phyloP scores from a whole-genome alignment of 2,113 vertebrate species.

The Pantherophis guttatus region DNA sequence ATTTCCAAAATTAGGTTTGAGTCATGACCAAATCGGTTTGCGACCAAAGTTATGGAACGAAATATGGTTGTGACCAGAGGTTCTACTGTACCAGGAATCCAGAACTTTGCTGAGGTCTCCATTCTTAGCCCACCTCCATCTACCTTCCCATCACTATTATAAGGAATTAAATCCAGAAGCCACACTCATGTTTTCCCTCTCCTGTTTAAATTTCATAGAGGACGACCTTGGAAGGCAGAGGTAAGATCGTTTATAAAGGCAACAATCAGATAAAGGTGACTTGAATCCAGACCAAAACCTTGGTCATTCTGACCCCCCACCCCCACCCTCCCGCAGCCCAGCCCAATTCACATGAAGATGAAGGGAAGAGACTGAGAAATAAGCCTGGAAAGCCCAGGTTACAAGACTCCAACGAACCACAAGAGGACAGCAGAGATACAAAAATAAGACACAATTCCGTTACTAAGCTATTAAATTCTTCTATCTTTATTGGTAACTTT shows the following conservation, averaged over 20 bases:
- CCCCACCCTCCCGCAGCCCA: no score
- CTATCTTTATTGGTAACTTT: not conserved
- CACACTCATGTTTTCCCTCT: not conserved
- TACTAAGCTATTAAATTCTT: not conserved
- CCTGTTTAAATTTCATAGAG: not conserved
- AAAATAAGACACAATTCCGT: not conserved
- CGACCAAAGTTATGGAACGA: no score
- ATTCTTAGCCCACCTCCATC: not conserved
- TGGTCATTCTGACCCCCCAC: not conserved
- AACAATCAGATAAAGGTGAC: not conserved
- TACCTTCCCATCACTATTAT: not conserved
- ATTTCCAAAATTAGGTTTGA: no score
- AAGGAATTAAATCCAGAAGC: not conserved
- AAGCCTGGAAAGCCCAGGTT: not conserved
- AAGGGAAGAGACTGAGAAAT: not conserved
- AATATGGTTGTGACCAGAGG: no score
- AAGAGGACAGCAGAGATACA: not conserved
- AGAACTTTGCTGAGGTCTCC: not conserved
- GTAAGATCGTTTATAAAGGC: not conserved
- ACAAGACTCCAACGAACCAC: not conserved
- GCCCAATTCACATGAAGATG: no score
- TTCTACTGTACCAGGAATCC: not conserved
- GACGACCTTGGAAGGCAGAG: not conserved
- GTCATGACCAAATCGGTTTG: no score
- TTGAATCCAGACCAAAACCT: not conserved